Percentiles rank a stretch among this genome's conserved stretches.
Evolutionary conservation across 2,888 invertebrate species (phyloP).

Genomic region (Phyllotreta striolata): DNA sequence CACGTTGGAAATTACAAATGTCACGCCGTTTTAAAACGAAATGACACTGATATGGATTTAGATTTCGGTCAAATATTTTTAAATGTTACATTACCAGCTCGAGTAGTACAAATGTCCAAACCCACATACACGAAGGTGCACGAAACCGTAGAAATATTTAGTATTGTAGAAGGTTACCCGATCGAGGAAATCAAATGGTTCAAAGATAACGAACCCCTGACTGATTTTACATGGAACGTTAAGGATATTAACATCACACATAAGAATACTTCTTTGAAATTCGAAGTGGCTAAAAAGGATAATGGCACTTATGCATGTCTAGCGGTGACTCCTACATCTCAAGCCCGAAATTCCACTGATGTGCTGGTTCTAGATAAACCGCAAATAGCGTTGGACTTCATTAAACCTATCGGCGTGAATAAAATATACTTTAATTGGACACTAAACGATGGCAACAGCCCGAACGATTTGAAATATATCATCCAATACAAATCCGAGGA

Average conservation of each 20-base stretch:
- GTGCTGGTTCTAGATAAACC: conserved; percentile 73
- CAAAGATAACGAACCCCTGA: conserved; percentile 65
- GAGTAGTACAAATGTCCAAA: conserved; percentile 62
- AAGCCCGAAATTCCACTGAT: conserved; percentile 51
- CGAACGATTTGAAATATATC: conserved; percentile 67
- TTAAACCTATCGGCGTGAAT: conserved; percentile 77
- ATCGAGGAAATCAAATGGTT: conserved; percentile 66
- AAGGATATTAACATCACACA: conserved; percentile 66
- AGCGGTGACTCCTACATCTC: conserved; percentile 54
- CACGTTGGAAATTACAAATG: conserved; percentile 71
- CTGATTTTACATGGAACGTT: conserved; percentile 49
- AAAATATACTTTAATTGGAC: conserved; percentile 87
- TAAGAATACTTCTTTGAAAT: conserved; percentile 66
- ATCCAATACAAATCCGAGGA: conserved; percentile 65
- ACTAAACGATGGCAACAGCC: conserved; percentile 77
- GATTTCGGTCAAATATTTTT: conserved; percentile 55
- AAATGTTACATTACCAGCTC: conserved; percentile 63
- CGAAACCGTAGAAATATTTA: conserved; percentile 64
- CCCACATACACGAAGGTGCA: conserved; percentile 64
- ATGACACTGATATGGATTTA: conserved; percentile 54
- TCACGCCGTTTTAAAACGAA: conserved; percentile 60
- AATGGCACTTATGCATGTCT: conserved; percentile 75
- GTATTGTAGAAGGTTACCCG: conserved; percentile 69
- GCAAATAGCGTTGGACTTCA: conserved; percentile 73
- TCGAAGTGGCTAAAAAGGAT: conserved; percentile 70